Conservation (phyloP, 1,140 invertebrate genomes). For the Drosophila malerkotliana region DNA sequence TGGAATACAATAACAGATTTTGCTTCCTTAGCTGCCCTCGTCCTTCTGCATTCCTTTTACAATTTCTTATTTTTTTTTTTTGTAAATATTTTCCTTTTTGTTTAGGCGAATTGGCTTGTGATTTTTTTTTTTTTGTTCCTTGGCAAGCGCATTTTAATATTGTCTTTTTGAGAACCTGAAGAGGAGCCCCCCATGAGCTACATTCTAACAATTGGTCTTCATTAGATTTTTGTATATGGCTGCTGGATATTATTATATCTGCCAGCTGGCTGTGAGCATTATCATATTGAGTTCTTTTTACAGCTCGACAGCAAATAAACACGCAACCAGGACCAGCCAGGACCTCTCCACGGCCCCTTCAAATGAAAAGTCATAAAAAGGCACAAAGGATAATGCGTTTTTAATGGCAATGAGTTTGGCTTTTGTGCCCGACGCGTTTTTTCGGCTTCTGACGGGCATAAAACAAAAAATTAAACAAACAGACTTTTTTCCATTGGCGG, state of each 20-base stretch:
- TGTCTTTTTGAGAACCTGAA: constrained; percentile 5
- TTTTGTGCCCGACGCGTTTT: constrained; percentile 65
- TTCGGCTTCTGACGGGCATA: constrained; percentile 49
- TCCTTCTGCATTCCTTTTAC: neutral
- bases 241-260: constrained; percentile 42
- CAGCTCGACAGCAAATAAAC: constrained; percentile 74
- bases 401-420: constrained; percentile 80
- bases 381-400: constrained; percentile 81
- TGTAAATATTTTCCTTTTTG: constrained; percentile 34
- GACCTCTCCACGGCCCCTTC: constrained; percentile 57
- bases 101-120: constrained; percentile 57
- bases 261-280: constrained; percentile 51
- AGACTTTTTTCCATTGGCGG: constrained; percentile 22
- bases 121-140: constrained; percentile 54
- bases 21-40: neutral
- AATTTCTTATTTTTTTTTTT: constrained; percentile 3
- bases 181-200: constrained; percentile 11
- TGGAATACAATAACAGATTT: constrained; percentile 49
- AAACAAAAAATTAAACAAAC: constrained; percentile 22
- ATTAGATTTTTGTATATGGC: constrained; percentile 39
- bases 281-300: constrained; percentile 67
- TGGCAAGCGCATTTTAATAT: constrained; percentile 63
- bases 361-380: constrained; percentile 79
- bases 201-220: constrained; percentile 35
- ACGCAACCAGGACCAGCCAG: constrained; percentile 50